Evolutionary conservation across 2,888 invertebrate genomes (phyloP), one percentile per base, ranked within the genome.

Genomic region (Parascotia fuliginaria): DNA sequence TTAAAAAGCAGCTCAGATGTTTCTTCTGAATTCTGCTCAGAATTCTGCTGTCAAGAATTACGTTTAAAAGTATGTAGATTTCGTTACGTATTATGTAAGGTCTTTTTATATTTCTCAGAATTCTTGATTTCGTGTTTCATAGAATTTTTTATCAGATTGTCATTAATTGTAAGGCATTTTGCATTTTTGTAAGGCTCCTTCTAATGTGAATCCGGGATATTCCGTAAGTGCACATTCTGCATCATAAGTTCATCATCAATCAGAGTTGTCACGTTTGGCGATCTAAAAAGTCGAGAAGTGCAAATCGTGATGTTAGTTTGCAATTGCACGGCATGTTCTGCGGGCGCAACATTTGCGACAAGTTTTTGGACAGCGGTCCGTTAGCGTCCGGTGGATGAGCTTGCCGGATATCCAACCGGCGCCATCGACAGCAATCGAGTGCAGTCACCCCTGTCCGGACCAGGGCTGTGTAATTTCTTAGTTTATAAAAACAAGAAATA

Each of bases 381-480:
- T 88, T 89, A 89, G 68, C 78, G 67, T 85, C 87, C 85, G 85
- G 83, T 81, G 76, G 89, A 89, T 89, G 75, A 88, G 81, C 83
- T 50, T 48, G 73, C 81, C 84, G 89, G 89, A 89, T 84, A 85
- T 87, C 77, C 75, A 79, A 42, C 51, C 48, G 55, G 54, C 53
- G 53, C 44, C 49, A 52, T 33, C 50, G 16, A 60, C 47, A 29
- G 32, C 27, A 41, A 44, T 42, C 33, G 49, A 75, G 77, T 74
- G 63, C 77, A 76, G 71, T 75, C 77, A 80, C 79, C 79, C 79
- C 65, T 73, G 54, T 7, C 13, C 29, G 41, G 6, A 39, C 28
- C 39, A 69, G 68, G 71, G 68, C 47, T 64, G 63, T 40, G 42
- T 15, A 22, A 36, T 34, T 22, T 3, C 12, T 19, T 6, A 9